phyloP scores from a whole-genome alignment of 2,888 invertebrate genomes.

The Chydorus sphaericus region DNA sequence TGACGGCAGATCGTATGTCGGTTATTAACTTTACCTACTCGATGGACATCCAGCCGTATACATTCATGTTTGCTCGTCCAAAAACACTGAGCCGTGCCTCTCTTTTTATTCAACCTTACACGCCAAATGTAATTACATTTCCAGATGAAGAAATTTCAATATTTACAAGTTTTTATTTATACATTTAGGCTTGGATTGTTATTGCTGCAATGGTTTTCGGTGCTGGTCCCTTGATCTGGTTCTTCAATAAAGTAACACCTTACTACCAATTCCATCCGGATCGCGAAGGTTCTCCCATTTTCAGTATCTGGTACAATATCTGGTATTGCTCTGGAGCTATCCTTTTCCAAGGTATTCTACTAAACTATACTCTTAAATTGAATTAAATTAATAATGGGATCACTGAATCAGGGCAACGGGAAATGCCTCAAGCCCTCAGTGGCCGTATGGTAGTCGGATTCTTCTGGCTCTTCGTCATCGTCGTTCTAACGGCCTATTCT shows the following conservation, averaged over 20 bases:
- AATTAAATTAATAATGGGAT: not conserved
- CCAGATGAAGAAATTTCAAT: no score
- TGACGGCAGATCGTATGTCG: constrained; percentile 35
- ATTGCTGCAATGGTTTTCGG: constrained; percentile 53
- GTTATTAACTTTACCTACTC: constrained; percentile 60
- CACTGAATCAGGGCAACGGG: constrained; percentile 11
- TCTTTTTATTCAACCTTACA: constrained; percentile 68
- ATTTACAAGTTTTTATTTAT: constrained; percentile 10
- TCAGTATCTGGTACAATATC: constrained; percentile 44
- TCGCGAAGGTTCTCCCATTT: constrained; percentile 30
- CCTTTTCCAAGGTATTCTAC: constrained; percentile 64
- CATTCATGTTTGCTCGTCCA: constrained; percentile 63
- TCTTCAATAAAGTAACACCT: constrained; percentile 56
- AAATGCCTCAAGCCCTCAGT: constrained; percentile 63
- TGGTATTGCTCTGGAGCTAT: constrained; percentile 86
- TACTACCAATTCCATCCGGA: constrained; percentile 44
- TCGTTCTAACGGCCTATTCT: constrained; percentile 79
- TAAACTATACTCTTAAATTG: not conserved
- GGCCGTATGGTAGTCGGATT: constrained; percentile 70
- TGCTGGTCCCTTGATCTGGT: constrained; percentile 61
- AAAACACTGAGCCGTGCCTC: constrained; percentile 64
- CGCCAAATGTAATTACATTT: constrained; percentile 30
- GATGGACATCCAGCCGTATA: constrained; percentile 61
- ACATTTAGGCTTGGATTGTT: constrained; percentile 63
- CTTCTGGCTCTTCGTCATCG: constrained; percentile 84